Base-by-base conservation (phyloP, 1,140 invertebrate genomes). In the Zaprionus taronus region DNA sequence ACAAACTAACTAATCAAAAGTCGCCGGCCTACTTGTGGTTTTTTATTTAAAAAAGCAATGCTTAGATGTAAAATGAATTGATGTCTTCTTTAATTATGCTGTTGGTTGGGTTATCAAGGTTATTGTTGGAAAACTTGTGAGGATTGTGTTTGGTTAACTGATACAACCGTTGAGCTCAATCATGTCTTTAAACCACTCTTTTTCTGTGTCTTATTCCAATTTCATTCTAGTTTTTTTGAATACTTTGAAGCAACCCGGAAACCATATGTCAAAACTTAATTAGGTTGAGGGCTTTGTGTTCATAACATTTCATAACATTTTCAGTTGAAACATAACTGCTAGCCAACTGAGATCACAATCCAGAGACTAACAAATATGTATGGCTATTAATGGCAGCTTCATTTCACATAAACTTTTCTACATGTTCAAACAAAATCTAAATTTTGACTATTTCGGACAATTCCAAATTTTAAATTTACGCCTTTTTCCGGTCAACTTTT, bases 381-480 rank as follows among this genome's bases (percentile, higher is more conserved):
- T 31, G 24, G n/a, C n/a, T 17, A 38, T 28, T 62, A 38, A 7
- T 38, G 44, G 28, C 67, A 38, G 17, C 44, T 2, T 70, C 31
- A 70, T 61, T 70, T 24, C 12, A 28, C n/a, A 34, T 17, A 49
- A 56, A 28, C 20, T 49, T 49, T 61, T 51, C 47, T 4, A n/a
- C 15, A 5, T 17, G 28, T 14, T 53, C 67, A 36, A 17, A 62
- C 47, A 14, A 14, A 56, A n/a, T 28, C 22, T 38, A 53, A 53
- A 11, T 70, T 70, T 41, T 6, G 12, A 34, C 31, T 34, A 34
- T 34, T 34, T 28, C 24, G 31, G 26, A 38, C 22, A 62, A 4
- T 62, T 38, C 67, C 62, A 70, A 70, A 70, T 62, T 70, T 38
- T n/a, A 34, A 34, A 22, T n/a, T 17, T 44, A 9, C n/a, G 38